These are phyloP conservation scores for Caloenas nicobarica DNA, from an alignment of 2,113 vertebrate species.

Conservation along the genomic window DNA sequence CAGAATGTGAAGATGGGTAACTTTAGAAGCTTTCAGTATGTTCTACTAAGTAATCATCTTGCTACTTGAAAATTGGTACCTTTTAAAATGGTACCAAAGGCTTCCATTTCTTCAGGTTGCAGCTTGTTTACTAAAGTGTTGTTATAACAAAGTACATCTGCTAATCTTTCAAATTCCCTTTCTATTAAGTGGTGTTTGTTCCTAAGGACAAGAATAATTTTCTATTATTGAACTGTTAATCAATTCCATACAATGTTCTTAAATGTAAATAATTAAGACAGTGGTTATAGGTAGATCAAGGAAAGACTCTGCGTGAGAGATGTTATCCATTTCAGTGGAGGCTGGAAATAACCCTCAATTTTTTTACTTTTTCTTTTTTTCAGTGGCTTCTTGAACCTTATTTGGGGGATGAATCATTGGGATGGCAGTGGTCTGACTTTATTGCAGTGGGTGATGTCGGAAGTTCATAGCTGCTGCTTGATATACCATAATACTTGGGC, in stretches of 20 bases:
- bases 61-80: neutral
- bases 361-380: neutral
- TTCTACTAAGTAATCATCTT: constrained; percentile 17
- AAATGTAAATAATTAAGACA: neutral
- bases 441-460: neutral
- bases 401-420: neutral
- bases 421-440: neutral
- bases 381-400: neutral
- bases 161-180: neutral
- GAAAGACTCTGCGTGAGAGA: neutral
- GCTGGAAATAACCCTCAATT: neutral
- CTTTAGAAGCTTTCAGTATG: neutral
- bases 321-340: neutral
- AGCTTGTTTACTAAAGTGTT: neutral
- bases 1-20: neutral
- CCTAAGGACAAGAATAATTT: neutral
- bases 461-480: neutral
- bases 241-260: neutral
- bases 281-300: neutral
- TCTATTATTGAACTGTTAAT: neutral
- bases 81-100: neutral
- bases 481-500: neutral
- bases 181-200: neutral
- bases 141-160: neutral
- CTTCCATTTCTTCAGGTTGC: neutral